phyloP scores from a whole-genome alignment of 2,797 vertebrate species.

The Hemitrygon akajei region DNA sequence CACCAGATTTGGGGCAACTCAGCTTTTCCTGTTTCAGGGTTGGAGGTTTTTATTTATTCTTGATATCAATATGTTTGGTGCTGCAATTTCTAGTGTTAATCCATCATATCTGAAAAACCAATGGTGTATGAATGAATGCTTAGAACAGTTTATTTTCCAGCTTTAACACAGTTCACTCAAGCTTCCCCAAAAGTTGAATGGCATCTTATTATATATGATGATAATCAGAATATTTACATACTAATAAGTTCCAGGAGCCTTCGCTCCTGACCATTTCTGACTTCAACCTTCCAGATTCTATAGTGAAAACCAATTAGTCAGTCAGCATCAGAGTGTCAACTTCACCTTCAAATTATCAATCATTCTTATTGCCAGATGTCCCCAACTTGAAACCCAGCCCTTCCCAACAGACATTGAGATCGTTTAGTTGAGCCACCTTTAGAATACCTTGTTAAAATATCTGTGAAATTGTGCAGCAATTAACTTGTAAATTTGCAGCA shows the following conservation, averaged over 20 bases:
- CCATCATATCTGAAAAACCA: neutral
- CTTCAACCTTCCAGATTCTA: neutral
- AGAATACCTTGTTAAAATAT: neutral
- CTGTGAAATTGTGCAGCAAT: neutral
- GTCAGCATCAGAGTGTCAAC: neutral
- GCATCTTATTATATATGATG: neutral
- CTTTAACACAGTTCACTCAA: neutral
- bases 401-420: neutral
- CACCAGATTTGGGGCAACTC: neutral
- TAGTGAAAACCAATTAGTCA: neutral
- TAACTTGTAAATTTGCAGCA: neutral
- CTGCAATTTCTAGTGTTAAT: neutral
- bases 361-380: neutral
- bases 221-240: neutral
- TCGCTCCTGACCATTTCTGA: neutral
- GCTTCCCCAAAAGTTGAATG: neutral
- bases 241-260: constrained; percentile 14
- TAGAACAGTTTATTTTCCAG: neutral
- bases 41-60: neutral
- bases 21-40: neutral
- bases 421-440: neutral
- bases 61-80: neutral
- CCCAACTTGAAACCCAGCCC: neutral
- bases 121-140: neutral
- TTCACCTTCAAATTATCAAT: constrained; percentile 25